phyloP scores from a whole-genome alignment of 1,140 invertebrate genomes.

The Ceratosolen fusciceps region DNA sequence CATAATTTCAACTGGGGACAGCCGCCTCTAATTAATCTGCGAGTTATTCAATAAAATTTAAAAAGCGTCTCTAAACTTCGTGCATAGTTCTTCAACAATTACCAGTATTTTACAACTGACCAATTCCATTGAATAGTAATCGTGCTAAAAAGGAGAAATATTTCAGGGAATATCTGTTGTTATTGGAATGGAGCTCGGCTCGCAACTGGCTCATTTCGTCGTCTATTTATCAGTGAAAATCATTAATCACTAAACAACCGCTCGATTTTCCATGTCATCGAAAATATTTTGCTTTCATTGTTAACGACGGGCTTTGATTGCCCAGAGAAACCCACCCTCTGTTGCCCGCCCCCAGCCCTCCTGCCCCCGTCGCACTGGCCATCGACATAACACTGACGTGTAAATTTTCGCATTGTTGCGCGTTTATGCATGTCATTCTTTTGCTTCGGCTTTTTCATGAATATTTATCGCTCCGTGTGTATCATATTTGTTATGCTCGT shows the following conservation, averaged over 20 bases:
- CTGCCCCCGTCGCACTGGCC: neutral
- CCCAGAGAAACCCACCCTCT: conserved; percentile 5
- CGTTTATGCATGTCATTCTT: conserved; percentile 17
- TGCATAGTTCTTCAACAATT: conserved; percentile 10
- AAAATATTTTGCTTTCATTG: conserved; percentile 32
- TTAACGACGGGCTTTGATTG: conserved; percentile 42
- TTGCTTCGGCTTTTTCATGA: conserved; percentile 9
- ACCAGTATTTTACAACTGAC: conserved; percentile 26
- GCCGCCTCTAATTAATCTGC: too few species aligned
- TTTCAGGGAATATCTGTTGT: neutral
- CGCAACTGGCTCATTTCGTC: conserved; percentile 27
- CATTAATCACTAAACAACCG: conserved; percentile 41
- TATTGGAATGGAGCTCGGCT: neutral
- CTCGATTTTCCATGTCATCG: conserved; percentile 31
- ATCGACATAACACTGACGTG: neutral
- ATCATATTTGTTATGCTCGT: neutral
- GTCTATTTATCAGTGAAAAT: conserved; percentile 29
- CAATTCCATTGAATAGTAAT: conserved; percentile 25
- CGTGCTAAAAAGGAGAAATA: conserved; percentile 21
- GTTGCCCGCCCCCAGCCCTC: too few species aligned
- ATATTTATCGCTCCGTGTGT: conserved; percentile 15
- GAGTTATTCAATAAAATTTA: too few species aligned
- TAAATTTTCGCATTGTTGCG: conserved; percentile 13
- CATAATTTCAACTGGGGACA: too few species aligned
- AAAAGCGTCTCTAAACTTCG: neutral